Base-by-base conservation (phyloP, 2,797 vertebrate genomes). In the Graptemys geographica region DNA sequence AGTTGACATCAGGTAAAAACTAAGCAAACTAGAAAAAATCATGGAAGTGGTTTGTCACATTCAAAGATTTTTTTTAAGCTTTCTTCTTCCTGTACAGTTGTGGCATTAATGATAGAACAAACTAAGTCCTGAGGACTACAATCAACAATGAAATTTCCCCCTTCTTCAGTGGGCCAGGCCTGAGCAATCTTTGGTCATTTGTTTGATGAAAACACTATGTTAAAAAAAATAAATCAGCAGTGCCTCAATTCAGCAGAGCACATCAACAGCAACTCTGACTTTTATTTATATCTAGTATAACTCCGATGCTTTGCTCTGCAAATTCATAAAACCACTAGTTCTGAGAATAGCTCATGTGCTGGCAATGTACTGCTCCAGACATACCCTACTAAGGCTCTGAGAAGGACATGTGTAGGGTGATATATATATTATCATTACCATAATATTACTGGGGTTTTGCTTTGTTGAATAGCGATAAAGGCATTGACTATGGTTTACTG, bases 1-100 rank as follows among this genome's bases (percentile, higher is more conserved):
- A 88, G 62, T 83, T 96, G 94, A 95, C 95, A 94, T 92, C 86
- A 91, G 81, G 90, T 93, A 33, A 83, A 90, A 94, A 96, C 97
- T 92, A 91, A 78, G 88, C 72, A 57, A 80, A 94, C 90, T 94
- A 96, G 94, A 88, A 95, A 28, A 94, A 86, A 19, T 51, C 53
- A 47, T 81, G 95, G 88, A 95, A 90, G 92, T 49, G n/a, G 53
- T 90, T 94, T 96, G 83, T 95, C 95, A 72, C 83, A 15, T 95
- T 95, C 87, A 90, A 65, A 94, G 51, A 47, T 74, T 69, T 93
- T 76, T 84, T 95, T 85, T 87, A 72, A 88, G 11, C 53, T 88
- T n/a, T 79, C 82, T 57, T 49, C 9, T 69, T 23, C 16, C 15
- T 72, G 23, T 56, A n/a, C 76, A 28, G 7, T 87, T 44, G 49